Evolutionary conservation across 2,113 vertebrate species (phyloP), one percentile per base, ranked within the genome.

Genomic region (Theristicus caerulescens): DNA sequence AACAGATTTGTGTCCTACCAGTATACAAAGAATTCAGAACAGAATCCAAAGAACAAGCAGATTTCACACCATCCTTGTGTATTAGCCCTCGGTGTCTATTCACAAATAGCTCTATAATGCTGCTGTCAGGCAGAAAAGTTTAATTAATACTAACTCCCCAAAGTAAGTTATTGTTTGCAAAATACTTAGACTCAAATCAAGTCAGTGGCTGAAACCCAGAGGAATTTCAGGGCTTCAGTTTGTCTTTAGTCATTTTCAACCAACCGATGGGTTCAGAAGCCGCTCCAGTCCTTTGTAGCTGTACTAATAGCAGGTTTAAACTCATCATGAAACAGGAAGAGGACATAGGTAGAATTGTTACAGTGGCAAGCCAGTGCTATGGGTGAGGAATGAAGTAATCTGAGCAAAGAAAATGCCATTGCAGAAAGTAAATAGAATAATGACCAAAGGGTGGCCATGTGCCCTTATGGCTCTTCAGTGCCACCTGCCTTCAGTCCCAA

Each of bases 371-470:
- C 5, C 25, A 46, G 71, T 47, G 86, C 90, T 76, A 36, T 58
- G 70, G 16, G 31, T 85, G 86, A 82, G 82, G 66, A 95, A 72
- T 81, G 85, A 88, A 93, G 94, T 93, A 89, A 90, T 77, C 91
- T 64, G 93, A 92, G 93, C 71, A 95, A 93, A 96, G 91, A 96
- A 96, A 93, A 93, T 91, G 84, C 87, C 90, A 81, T 44, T 95
- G 91, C 94, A 90, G 95, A 95, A 95, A 88, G 94, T 91, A 91
- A 96, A 95, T 38, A 95, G 74, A 87, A 21, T 49, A 82, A 80
- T 2, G 58, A 96, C 62, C 94, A 80, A 80, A 91, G 89, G 79
- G 91, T 97, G 96, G 42, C 89, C 89, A 0, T 90, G 89, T 96
- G 94, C 95, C 97, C 96, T 90, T 5, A 10, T 24, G 51, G 87